These are phyloP conservation scores for Semnornis frantzii DNA, from an alignment of 2,113 vertebrate genomes.

Conservation along the genomic window DNA sequence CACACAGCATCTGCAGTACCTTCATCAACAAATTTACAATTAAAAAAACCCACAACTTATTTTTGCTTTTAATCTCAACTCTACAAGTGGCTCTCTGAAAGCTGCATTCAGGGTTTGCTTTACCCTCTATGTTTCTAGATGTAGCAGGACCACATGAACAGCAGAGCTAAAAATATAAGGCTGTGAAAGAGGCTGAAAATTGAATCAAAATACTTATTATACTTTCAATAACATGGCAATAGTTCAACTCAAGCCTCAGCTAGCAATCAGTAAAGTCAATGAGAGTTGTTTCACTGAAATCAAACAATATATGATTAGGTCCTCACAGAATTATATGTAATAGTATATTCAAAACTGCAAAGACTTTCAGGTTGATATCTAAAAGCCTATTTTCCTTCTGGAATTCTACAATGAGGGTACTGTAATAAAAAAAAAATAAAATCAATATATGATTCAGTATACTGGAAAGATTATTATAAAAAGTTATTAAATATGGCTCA, in stretches of 20 bases:
- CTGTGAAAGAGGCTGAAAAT: neutral
- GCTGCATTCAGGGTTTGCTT: neutral
- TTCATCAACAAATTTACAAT: neutral
- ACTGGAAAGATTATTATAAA: neutral
- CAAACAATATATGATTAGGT: neutral
- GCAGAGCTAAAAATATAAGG: neutral
- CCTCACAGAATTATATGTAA: neutral
- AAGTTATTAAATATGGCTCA: neutral
- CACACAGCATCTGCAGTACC: neutral
- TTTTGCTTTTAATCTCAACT: neutral
- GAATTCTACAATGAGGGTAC: slow-evolving; percentile 30
- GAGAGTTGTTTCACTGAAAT: slow-evolving; percentile 33
- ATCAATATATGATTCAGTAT: slow-evolving; percentile 10
- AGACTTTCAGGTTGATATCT: slow-evolving; percentile 1
- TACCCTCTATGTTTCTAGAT: accelerated
- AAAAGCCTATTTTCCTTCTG: slow-evolving; percentile 42
- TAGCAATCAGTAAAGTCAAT: slow-evolving; percentile 2
- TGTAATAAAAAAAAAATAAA: neutral
- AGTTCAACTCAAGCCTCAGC: neutral
- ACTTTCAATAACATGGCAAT: neutral
- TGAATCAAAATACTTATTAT: neutral
- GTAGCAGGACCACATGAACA: neutral
- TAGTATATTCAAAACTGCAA: neutral
- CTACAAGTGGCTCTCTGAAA: neutral
- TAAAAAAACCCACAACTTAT: neutral